A percentile compares a stretch with the other conserved stretches of the same genome.
Evolutionary conservation across 2,797 vertebrate genomes (phyloP).

Genomic region (Mus caroli): DNA sequence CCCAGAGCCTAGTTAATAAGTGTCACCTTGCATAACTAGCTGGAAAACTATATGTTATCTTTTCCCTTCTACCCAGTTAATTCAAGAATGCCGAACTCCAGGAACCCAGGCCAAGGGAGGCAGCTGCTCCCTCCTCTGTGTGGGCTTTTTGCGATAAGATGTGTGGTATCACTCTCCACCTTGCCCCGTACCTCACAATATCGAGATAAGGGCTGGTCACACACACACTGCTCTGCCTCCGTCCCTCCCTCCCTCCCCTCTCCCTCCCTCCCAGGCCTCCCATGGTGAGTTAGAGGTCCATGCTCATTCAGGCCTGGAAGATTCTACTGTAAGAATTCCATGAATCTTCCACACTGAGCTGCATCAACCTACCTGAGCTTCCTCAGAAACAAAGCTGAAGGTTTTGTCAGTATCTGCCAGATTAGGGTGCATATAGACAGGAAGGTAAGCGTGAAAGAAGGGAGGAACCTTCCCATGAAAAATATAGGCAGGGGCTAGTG

Average conservation of each 20-base stretch:
- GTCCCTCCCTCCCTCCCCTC: too few species aligned
- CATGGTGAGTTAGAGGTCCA: not conserved
- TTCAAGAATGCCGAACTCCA: conserved; percentile 6
- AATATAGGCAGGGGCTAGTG: not conserved
- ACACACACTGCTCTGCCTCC: too few species aligned
- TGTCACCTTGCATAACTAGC: conserved; percentile 4
- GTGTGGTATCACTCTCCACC: not conserved
- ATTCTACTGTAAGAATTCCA: not conserved
- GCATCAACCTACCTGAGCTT: not conserved
- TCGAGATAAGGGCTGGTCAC: not conserved
- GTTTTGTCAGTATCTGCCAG: not conserved
- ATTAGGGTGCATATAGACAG: not conserved
- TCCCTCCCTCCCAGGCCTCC: not conserved
- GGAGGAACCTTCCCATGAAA: not conserved
- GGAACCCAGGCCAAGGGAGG: not conserved
- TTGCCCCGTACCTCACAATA: not conserved
- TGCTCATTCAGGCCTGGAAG: not conserved
- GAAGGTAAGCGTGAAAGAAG: not conserved
- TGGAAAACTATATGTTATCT: conserved; percentile 6
- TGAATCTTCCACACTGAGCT: not conserved
- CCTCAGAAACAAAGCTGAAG: not conserved
- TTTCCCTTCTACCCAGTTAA: conserved; percentile 31
- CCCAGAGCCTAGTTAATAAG: conserved; percentile 27
- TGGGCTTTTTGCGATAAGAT: not conserved
- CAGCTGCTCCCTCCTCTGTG: not conserved